A percentile compares a stretch with the other conserved stretches of the same genome.
Conservation (phyloP, 2,888 invertebrate species). For the Drosophila yooni region DNA sequence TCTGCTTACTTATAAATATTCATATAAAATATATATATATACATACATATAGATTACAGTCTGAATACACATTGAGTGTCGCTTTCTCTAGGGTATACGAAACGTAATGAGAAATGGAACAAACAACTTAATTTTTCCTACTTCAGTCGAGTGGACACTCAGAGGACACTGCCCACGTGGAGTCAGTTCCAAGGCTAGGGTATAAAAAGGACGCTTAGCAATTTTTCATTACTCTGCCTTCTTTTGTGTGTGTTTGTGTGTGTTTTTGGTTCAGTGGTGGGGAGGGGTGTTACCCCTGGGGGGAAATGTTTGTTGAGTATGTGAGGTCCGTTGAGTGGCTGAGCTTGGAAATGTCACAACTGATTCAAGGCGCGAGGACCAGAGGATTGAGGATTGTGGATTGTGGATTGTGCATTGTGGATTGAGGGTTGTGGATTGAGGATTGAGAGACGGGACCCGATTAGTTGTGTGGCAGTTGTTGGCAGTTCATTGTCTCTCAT, state of each 20-base stretch:
- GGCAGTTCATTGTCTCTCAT: slow-evolving; percentile 44
- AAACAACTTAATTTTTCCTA: not conserved
- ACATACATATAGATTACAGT: not conserved
- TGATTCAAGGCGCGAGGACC: slow-evolving; percentile 44
- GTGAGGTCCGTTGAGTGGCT: slow-evolving; percentile 49
- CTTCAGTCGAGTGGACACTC: not conserved
- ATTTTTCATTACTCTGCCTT: slow-evolving; percentile 3
- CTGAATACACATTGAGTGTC: not conserved
- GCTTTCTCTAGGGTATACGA: not conserved
- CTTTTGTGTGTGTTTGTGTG: not conserved
- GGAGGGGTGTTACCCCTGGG: slow-evolving; percentile 10
- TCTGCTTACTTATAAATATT: not conserved
- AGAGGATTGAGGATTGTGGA: slow-evolving; percentile 1
- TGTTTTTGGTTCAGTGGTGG: not conserved
- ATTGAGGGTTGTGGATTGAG: not conserved
- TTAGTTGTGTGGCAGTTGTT: slow-evolving; percentile 59
- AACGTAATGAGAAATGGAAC: not conserved
- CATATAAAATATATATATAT: not conserved
- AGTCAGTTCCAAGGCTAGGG: slow-evolving; percentile 14
- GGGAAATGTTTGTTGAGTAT: not conserved
- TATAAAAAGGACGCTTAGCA: slow-evolving; percentile 10
- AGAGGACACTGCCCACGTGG: not conserved
- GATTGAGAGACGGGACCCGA: slow-evolving; percentile 30
- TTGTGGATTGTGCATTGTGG: not conserved
- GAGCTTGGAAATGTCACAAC: slow-evolving; percentile 67